Base-by-base conservation (phyloP, 2,113 vertebrate genomes). In the Coptodon bakossiorum region DNA sequence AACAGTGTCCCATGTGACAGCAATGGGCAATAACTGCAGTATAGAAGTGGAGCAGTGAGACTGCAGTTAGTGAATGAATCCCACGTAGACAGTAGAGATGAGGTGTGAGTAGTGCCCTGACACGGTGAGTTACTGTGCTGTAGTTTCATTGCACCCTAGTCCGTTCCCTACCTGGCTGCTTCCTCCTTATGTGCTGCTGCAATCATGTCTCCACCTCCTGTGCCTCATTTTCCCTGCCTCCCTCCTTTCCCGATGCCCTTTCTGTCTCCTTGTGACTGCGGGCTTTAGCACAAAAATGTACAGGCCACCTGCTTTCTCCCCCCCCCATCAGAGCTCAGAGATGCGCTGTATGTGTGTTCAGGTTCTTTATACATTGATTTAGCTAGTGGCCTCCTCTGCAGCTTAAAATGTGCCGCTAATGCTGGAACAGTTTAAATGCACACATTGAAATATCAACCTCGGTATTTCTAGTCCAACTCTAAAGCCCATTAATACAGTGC, bases 181-280 rank as follows among this genome's bases (percentile, higher is more conserved):
- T 34, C 76, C 45, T 90, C 86, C 82, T 82, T 50, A 81, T 89
- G 57, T 84, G 80, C 89, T 93, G 92, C 93, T 93, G 93, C 92
- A 95, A 86, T 92, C 82, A 88, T 83, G 83, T 88, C 86, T 89
- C 84, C 82, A 45, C 71, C 86, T 90, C 59, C 84, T 83, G 83
- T 53, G 59, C 88, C 84, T 90, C 63, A 81, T 81, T 85, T 68
- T 85, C 29, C 38, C 19, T 57, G 85, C 45, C 90, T 73, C 73
- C 83, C 87, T 81, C 84, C 83, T 85, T 87, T 82, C 68, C 56
- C 22, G 16, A 86, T 93, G 93, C 88, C 93, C 95, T 95, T 92
- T 90, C 92, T 76, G 89, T 96, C 94, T 94, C 94, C 95, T 94
- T 96, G 95, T 90, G 90, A 94, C 93, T 96, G 95, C 92, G 29